Percentiles rank a stretch among this genome's conserved stretches.
Evolutionary conservation across 1,140 invertebrate species (phyloP).

Genomic region (Batillaria attramentaria): DNA sequence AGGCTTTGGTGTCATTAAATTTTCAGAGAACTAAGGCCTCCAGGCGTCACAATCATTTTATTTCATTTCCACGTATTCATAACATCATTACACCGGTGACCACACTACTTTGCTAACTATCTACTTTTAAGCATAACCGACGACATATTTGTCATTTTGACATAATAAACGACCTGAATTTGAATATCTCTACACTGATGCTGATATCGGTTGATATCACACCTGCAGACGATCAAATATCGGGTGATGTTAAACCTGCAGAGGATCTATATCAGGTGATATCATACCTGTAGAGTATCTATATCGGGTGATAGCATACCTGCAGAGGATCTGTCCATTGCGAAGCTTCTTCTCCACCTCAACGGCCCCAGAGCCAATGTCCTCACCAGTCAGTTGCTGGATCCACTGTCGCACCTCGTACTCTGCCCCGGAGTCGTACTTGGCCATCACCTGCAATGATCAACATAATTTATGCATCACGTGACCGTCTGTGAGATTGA

Average conservation of each 20-base stretch:
- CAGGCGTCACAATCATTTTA: too few relatives aligned
- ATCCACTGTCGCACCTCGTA: slow-evolving; percentile 62
- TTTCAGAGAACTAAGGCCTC: too few relatives aligned
- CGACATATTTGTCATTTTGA: background rate
- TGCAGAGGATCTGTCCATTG: slow-evolving; percentile 59
- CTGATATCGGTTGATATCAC: too few relatives aligned
- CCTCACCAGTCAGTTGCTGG: slow-evolving; percentile 53
- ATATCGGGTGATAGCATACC: slow-evolving; percentile 41
- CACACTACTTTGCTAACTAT: too few relatives aligned
- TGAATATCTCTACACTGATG: background rate
- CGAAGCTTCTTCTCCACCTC: slow-evolving; percentile 57
- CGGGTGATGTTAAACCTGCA: background rate
- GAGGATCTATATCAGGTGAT: too few relatives aligned
- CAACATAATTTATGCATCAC: background rate
- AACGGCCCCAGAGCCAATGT: slow-evolving; percentile 55
- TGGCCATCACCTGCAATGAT: slow-evolving; percentile 56
- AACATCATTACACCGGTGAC: too few relatives aligned
- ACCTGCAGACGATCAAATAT: background rate
- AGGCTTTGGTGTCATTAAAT: too few relatives aligned
- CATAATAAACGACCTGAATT: background rate
- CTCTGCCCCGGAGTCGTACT: slow-evolving; percentile 62
- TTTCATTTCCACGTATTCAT: too few relatives aligned
- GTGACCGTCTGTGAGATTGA: background rate
- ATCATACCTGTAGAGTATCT: background rate
- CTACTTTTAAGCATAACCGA: background rate